Conservation (phyloP, 2,797 vertebrate species). For the Alca torda region DNA sequence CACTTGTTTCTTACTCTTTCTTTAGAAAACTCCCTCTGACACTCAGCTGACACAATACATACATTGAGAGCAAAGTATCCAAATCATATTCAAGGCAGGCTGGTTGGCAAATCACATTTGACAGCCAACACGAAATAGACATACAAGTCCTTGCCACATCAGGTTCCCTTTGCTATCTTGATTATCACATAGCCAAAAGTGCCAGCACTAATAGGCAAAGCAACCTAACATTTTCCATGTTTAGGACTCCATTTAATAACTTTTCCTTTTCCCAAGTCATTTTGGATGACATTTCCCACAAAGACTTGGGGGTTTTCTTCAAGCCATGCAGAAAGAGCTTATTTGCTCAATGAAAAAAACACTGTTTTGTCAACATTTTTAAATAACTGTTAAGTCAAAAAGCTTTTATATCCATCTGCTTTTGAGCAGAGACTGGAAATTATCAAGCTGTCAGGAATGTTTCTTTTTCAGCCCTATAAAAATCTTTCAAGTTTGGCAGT, state of each 20-base stretch:
- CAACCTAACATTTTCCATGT: not conserved
- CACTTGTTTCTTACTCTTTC: not conserved
- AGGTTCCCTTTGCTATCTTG: not conserved
- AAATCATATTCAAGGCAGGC: not conserved
- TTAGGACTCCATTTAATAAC: not conserved
- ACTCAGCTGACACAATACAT: not conserved
- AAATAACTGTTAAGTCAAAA: constrained; percentile 47
- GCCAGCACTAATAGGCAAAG: not conserved
- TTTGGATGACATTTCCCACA: not conserved
- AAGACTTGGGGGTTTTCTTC: not conserved
- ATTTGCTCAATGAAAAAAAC: constrained; percentile 13
- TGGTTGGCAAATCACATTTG: not conserved
- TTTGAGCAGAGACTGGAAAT: constrained; percentile 40
- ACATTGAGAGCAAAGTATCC: not conserved
- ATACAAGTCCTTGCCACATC: not conserved
- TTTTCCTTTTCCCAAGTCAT: not conserved
- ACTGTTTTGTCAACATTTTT: constrained; percentile 60
- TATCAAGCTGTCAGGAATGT: constrained; percentile 41
- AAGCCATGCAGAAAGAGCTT: not conserved
- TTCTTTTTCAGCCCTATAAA: constrained; percentile 34
- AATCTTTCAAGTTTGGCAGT: constrained; percentile 39
- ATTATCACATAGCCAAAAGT: not conserved
- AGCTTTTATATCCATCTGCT: constrained; percentile 50
- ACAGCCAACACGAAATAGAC: not conserved
- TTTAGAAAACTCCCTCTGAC: not conserved